Conservation (phyloP, 2,113 vertebrate species). For the Istiophorus platypterus region DNA sequence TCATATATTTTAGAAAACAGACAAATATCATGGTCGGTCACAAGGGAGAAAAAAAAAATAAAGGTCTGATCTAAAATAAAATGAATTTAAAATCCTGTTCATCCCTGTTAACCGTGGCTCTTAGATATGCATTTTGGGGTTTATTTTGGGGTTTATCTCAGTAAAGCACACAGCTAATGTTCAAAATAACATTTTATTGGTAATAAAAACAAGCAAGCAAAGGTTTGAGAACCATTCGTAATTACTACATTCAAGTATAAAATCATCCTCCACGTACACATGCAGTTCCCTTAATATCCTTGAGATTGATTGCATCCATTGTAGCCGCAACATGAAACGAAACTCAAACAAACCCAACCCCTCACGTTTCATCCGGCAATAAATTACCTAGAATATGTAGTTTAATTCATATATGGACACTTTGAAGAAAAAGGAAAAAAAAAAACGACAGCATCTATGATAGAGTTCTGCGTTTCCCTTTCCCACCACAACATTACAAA, state of each 20-base stretch:
- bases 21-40: no score
- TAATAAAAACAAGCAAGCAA: constrained; percentile 66
- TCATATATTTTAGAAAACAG: no score
- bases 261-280: constrained; percentile 52
- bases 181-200: constrained; percentile 76
- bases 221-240: constrained; percentile 18
- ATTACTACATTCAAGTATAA: constrained; percentile 75
- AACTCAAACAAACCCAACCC: constrained; percentile 5
- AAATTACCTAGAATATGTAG: constrained; percentile 15
- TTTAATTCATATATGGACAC: constrained; percentile 2
- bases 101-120: no score
- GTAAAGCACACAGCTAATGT: constrained; percentile 18
- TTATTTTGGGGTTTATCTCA: background rate
- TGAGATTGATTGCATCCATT: constrained; percentile 37
- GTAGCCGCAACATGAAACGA: constrained; percentile 18
- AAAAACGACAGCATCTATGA: constrained; percentile 24
- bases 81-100: no score
- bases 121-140: background rate
- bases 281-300: constrained; percentile 74
- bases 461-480: background rate
- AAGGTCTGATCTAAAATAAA: no score
- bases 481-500: background rate
- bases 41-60: no score
- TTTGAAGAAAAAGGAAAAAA: background rate
- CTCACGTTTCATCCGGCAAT: background rate